phyloP scores from a whole-genome alignment of 2,113 vertebrate genomes.

The Nicator chloris region DNA sequence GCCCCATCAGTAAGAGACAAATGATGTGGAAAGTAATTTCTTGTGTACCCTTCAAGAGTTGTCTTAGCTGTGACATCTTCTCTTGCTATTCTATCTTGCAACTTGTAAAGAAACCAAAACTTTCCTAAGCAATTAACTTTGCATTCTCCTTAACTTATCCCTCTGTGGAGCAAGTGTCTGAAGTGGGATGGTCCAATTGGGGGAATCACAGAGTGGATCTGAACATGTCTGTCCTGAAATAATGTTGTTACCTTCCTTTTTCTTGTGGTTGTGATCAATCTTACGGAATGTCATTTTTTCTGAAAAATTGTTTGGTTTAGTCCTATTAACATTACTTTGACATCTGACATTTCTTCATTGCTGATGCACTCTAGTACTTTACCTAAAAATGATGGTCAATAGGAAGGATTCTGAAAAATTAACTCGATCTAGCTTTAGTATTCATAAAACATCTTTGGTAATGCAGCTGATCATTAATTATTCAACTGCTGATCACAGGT shows the following conservation, averaged over 20 bases:
- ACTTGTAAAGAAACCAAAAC: neutral
- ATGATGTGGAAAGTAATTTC: neutral
- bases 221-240: neutral
- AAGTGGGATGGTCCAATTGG: fast-evolving
- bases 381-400: neutral
- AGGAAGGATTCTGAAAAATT: neutral
- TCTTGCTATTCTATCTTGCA: neutral
- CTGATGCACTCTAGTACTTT: neutral
- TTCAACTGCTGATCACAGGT: neutral
- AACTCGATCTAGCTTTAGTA: neutral
- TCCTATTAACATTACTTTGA: neutral
- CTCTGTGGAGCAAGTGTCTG: neutral
- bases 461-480: neutral
- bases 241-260: neutral
- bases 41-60: neutral
- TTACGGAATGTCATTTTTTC: neutral
- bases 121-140: neutral
- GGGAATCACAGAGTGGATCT: neutral
- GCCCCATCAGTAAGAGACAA: neutral
- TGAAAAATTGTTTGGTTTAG: neutral
- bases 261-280: neutral
- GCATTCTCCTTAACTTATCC: neutral
- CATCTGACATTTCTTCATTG: neutral
- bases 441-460: neutral
- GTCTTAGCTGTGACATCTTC: neutral